phyloP scores from a whole-genome alignment of 92 coral and sea anemone genomes.

The Montipora capitata region DNA sequence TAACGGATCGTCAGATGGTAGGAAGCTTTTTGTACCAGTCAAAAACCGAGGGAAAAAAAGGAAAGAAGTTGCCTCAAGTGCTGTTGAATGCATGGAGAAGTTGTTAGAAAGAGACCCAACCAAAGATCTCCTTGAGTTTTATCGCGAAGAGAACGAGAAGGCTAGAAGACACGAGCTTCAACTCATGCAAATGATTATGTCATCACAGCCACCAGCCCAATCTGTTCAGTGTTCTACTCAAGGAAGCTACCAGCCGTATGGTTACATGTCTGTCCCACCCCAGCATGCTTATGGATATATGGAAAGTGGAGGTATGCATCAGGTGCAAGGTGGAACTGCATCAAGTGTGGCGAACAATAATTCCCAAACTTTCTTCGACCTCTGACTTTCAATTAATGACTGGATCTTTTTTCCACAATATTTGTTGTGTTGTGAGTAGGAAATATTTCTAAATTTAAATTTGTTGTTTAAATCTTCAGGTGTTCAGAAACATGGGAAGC shows the following conservation, averaged over 20 bases:
- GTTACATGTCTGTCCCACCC: constrained; percentile 5
- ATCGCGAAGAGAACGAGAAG: constrained; percentile 43
- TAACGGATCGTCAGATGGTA: constrained; percentile 22
- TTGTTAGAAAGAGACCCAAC: constrained; percentile 49
- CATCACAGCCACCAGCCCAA: background rate
- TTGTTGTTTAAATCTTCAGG: background rate
- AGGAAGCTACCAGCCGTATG: constrained; percentile 44
- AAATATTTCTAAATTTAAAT: background rate
- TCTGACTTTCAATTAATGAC: background rate
- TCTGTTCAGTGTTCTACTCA: background rate
- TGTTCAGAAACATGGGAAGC: background rate
- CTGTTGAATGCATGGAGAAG: constrained; percentile 53
- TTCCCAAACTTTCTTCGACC: constrained; percentile 21
- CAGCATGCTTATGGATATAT: constrained; percentile 39
- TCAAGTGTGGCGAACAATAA: background rate
- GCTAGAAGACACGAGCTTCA: constrained; percentile 47
- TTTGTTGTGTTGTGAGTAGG: background rate
- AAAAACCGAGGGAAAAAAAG: constrained; percentile 30
- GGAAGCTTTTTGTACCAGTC: constrained; percentile 22
- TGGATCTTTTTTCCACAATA: background rate
- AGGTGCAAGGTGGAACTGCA: constrained; percentile 26
- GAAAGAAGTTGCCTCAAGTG: constrained; percentile 20
- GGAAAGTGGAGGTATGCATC: constrained; percentile 24
- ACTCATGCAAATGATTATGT: constrained; percentile 54
- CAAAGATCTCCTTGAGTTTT: constrained; percentile 59